Conservation (phyloP, 2,888 invertebrate species). For the Heliconius aoede region DNA sequence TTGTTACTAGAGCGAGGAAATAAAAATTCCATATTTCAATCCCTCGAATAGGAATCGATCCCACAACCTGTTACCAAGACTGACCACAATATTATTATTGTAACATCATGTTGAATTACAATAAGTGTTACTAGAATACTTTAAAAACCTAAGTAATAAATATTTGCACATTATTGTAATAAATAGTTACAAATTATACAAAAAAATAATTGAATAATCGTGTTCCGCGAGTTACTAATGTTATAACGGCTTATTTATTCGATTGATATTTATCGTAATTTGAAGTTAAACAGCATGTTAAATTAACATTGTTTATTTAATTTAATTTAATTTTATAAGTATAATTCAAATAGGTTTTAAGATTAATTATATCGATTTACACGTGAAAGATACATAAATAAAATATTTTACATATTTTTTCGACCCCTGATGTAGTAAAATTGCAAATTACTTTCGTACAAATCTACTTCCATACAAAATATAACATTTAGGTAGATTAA, state of each 20-base stretch:
- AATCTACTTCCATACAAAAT: not conserved
- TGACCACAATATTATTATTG: no score
- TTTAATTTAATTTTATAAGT: not conserved
- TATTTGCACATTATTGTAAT: no score
- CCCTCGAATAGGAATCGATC: no score
- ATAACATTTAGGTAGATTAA: no score
- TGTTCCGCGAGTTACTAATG: not conserved
- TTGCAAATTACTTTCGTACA: slow-evolving; percentile 6
- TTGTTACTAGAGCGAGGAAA: no score
- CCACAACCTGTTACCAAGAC: no score
- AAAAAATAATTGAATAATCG: not conserved
- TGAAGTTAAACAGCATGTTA: not conserved
- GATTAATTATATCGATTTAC: no score
- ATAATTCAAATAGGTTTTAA: not conserved
- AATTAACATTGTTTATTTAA: not conserved
- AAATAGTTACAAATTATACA: not conserved
- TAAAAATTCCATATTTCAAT: no score
- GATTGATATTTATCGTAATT: slow-evolving; percentile 1
- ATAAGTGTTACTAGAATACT: not conserved
- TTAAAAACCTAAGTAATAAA: not conserved
- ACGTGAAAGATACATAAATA: not conserved
- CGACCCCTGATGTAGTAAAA: slow-evolving; percentile 1
- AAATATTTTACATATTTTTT: not conserved
- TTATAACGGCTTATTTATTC: not conserved
- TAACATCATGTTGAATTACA: not conserved